phyloP scores from a whole-genome alignment of 2,888 invertebrate genomes.

The Andrena bucephala region DNA sequence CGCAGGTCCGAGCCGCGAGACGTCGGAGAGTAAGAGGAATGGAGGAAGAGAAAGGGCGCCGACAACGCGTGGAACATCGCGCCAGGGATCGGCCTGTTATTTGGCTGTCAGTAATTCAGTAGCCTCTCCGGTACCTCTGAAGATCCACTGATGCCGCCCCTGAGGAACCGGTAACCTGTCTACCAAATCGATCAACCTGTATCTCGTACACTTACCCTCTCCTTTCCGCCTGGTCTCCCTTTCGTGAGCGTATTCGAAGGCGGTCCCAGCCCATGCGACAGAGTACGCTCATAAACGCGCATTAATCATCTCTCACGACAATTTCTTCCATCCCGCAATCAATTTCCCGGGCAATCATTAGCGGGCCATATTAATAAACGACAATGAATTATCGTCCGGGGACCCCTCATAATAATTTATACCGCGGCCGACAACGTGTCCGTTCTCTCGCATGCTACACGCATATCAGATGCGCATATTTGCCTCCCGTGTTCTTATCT shows the following conservation, averaged over 20 bases:
- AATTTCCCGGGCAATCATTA: conserved; percentile 21
- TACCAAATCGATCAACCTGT: conserved; percentile 73
- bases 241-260: conserved; percentile 25
- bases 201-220: conserved; percentile 50
- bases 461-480: conserved; percentile 41
- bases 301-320: conserved; percentile 31
- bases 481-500: conserved; percentile 49
- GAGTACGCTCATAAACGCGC: not conserved
- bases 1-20: conserved; percentile 51
- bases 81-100: conserved; percentile 78
- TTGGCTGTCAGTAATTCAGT: conserved; percentile 81
- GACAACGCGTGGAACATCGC: conserved; percentile 74
- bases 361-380: conserved; percentile 24
- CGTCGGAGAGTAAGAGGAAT: conserved; percentile 60
- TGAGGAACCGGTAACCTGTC: conserved; percentile 71
- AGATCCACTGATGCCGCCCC: conserved; percentile 69
- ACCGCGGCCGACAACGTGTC: conserved; percentile 23
- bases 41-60: conserved; percentile 71
- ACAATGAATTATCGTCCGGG: conserved; percentile 11
- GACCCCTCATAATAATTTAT: conserved; percentile 44
- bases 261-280: conserved; percentile 23
- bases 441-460: conserved; percentile 23
- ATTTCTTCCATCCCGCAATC: not conserved
- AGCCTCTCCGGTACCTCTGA: conserved; percentile 73
- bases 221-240: conserved; percentile 28